A percentile compares a stretch with the other conserved stretches of the same genome.
Conservation (phyloP, 1,140 invertebrate genomes). For the Oryctes rhinoceros region DNA sequence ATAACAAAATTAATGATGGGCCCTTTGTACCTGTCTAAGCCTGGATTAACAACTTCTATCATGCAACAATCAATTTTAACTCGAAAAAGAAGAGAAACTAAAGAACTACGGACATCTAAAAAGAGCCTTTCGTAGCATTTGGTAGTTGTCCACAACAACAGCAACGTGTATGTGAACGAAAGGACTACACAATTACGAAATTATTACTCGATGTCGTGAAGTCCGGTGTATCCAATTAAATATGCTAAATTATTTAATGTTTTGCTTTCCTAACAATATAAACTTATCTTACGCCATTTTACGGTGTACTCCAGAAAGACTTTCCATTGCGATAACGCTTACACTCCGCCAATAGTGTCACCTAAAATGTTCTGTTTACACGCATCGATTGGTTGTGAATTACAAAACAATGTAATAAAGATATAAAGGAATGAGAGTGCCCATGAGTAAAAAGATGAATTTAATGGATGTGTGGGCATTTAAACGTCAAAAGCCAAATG, state of each 20-base stretch:
- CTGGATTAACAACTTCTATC: no score
- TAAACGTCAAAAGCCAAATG: neutral
- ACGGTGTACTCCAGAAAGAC: neutral
- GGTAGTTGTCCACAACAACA: neutral
- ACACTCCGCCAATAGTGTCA: slow-evolving; percentile 14
- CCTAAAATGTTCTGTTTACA: slow-evolving; percentile 33
- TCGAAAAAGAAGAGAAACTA: no score
- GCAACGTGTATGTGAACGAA: neutral
- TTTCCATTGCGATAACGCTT: slow-evolving; percentile 20
- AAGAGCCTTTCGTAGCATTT: no score
- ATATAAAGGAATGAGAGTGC: slow-evolving; percentile 25
- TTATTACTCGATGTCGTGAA: neutral
- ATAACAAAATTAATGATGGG: no score
- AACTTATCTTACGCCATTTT: slow-evolving; percentile 19
- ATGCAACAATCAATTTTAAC: no score
- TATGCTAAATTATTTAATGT: slow-evolving; percentile 4
- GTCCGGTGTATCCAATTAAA: neutral
- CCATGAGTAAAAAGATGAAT: slow-evolving; percentile 25
- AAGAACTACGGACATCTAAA: no score
- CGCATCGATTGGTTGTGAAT: slow-evolving; percentile 33
- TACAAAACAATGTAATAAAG: slow-evolving; percentile 32
- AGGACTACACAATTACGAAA: neutral
- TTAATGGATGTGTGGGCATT: slow-evolving; percentile 30
- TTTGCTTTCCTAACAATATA: neutral
- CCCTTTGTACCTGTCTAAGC: no score